These are phyloP conservation scores for Therioaphis trifolii DNA, from an alignment of 2,888 invertebrate genomes.

Conservation along the genomic window DNA sequence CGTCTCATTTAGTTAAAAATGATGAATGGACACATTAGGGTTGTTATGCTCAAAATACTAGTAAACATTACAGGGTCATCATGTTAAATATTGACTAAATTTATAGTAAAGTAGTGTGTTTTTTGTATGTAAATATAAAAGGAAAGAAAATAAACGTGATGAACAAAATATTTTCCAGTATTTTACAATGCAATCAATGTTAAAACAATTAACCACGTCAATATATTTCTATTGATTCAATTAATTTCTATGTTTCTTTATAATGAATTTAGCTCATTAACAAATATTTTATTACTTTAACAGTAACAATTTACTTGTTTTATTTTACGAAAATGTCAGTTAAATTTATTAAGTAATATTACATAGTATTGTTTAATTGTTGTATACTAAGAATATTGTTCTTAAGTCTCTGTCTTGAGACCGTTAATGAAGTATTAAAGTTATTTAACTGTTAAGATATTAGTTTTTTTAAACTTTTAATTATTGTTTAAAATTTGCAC, in stretches of 20 bases:
- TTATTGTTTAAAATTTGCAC: slow-evolving; percentile 15
- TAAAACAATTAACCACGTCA: slow-evolving; percentile 8
- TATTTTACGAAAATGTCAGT: slow-evolving; percentile 39
- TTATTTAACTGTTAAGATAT: slow-evolving; percentile 17
- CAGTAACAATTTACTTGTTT: slow-evolving; percentile 40
- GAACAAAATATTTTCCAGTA: slow-evolving; percentile 40
- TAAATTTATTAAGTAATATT: slow-evolving; percentile 36
- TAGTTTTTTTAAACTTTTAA: not conserved
- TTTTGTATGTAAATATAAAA: not conserved
- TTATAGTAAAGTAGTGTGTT: slow-evolving; percentile 12
- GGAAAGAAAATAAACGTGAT: not conserved
- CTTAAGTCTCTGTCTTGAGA: slow-evolving; percentile 31
- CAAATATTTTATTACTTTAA: slow-evolving; percentile 52
- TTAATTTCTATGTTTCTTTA: slow-evolving; percentile 18
- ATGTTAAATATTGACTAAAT: slow-evolving; percentile 22
- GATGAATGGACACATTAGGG: not conserved
- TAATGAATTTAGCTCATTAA: slow-evolving; percentile 44
- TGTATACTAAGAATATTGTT: slow-evolving; percentile 46
- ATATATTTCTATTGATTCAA: slow-evolving; percentile 16
- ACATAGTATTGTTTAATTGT: slow-evolving; percentile 30
- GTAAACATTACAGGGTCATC: slow-evolving; percentile 46
- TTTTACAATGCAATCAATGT: slow-evolving; percentile 1
- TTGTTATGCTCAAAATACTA: slow-evolving; percentile 53
- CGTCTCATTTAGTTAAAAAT: slow-evolving; percentile 78
- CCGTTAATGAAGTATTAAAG: slow-evolving; percentile 43